Base-by-base conservation (phyloP, 2,797 vertebrate species). In the Sebastes diploproa region DNA sequence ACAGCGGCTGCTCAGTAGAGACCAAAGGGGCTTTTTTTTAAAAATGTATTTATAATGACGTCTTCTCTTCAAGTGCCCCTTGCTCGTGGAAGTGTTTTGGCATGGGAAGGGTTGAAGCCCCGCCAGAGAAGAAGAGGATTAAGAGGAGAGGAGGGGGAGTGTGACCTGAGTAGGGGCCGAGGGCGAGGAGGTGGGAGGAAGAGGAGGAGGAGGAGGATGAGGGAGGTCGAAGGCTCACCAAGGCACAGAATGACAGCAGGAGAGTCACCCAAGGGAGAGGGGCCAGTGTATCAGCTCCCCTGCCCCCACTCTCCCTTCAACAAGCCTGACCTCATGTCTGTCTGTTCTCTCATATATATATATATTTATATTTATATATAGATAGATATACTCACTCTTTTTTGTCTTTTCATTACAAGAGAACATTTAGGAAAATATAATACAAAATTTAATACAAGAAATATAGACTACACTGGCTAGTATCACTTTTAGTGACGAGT, bases 351-450 rank as follows among this genome's bases (percentile, higher is more conserved):
- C 77, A 80, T 81, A 85, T 81, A 85, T 72, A 82, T 75, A 80
- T 66, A 88, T 72, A 87, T 88, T 81, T 75, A 88, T 86, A 64
- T 67, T 29, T 66, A 52, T 52, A 82, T 76, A 84, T 87, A 87
- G 65, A 87, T 89, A 85, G 71, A 94, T 93, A 93, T 92, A 94
- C 77, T 94, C 81, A 78, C 90, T 88, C 87, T 91, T 93, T 94
- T 94, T 94, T 91, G 90, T 91, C 91, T 95, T 94, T 92, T 91
- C 81, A 82, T 89, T 88, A 89, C 94, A 93, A 95, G 94, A 96
- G 91, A 96, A 96, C 94, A 95, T 97, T 97, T 98, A 98, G 95
- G 97, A 98, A 99, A 99, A 99, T 98, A 99, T 96, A 98, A 97
- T 98, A 98, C 96, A 98, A 98, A 98, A 96, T 96, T 86, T 91